Percentiles rank a stretch among this genome's conserved stretches.
These are phyloP conservation scores for Lasioglossum vierecki DNA, from an alignment of 2,888 invertebrate species.

Conservation along the genomic window DNA sequence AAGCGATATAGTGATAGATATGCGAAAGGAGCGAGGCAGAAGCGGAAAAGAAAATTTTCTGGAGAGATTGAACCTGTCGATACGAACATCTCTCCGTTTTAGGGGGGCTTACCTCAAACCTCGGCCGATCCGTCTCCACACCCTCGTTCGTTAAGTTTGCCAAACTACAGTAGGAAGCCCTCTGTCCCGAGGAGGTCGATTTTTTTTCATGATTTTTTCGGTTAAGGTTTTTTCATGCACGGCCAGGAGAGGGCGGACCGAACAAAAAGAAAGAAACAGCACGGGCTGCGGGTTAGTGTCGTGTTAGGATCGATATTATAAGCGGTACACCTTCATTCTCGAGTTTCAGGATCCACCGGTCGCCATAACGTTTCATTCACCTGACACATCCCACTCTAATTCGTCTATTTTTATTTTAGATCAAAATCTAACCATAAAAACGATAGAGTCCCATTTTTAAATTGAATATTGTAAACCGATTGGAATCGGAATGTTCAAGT, in stretches of 20 bases:
- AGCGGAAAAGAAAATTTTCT: slow-evolving; percentile 5
- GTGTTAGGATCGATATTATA: slow-evolving; percentile 40
- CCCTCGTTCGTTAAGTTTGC: slow-evolving; percentile 80
- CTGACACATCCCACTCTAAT: background rate
- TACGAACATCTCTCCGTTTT: slow-evolving; percentile 40
- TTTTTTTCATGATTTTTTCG: slow-evolving; percentile 62
- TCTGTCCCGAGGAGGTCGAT: slow-evolving; percentile 73
- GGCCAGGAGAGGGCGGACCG: slow-evolving; percentile 65
- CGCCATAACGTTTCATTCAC: background rate
- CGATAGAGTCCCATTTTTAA: background rate
- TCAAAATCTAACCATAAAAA: background rate
- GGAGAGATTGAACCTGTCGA: slow-evolving; percentile 33
- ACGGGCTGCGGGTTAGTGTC: slow-evolving; percentile 72
- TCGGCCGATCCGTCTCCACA: slow-evolving; percentile 73
- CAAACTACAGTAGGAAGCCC: slow-evolving; percentile 83
- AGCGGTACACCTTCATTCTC: slow-evolving; percentile 53
- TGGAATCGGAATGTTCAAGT: too few relatives aligned
- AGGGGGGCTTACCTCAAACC: slow-evolving; percentile 76
- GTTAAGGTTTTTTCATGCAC: slow-evolving; percentile 73
- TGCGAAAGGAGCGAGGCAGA: background rate
- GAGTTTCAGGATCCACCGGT: slow-evolving; percentile 44
- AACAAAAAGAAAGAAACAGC: slow-evolving; percentile 75
- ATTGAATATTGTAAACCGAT: background rate
- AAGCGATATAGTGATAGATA: background rate
- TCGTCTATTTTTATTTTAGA: background rate